Evolutionary conservation across 35 echinoderm and acorn worm species (phyloP), one percentile per base, ranked within the genome.

Genomic region (Acanthaster planci): DNA sequence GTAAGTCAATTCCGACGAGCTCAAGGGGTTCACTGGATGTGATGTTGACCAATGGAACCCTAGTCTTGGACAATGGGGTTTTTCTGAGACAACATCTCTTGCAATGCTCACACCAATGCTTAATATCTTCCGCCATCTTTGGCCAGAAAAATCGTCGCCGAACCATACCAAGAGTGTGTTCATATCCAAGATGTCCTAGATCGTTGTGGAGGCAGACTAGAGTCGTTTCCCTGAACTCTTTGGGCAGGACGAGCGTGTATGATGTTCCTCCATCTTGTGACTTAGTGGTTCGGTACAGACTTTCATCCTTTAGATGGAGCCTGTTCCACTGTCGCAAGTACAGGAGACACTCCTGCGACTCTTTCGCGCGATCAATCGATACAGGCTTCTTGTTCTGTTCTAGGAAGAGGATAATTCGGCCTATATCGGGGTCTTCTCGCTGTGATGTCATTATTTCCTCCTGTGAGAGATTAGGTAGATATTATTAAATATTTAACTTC

Each of bases 91-190:
- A 75, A 56, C 80, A 83, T 51, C 60, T 55, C 22, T 76, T 35
- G 84, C 88, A 90, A 21, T 30, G 57, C 27, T 21, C 40, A 51
- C 51, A 83, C 34, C 82, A 37, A 50, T 90, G 38, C 23, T 77
- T 42, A 10, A 83, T 34, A 83, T 47, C 39, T 1, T 39, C n/a
- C 55, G n/a, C n/a, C n/a, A n/a, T n/a, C n/a, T n/a, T n/a, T n/a
- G n/a, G n/a, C n/a, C n/a, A n/a, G n/a, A n/a, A 90, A 67, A 76
- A 90, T 22, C 88, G 5, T 8, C 23, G 2, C 36, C 80, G 37
- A 42, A 90, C 38, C 58, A 84, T n/a, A 21, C 52, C 88, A 30
- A 90, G 9, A n/a, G 88, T 90, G 32, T 80, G 37, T 23, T 90
- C 88, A 42, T 83, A 40, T 7, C 88, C 82, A 39, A 85, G 38